Evolutionary conservation across 1,140 invertebrate species (phyloP).

Genomic region (Helicoverpa zea): DNA sequence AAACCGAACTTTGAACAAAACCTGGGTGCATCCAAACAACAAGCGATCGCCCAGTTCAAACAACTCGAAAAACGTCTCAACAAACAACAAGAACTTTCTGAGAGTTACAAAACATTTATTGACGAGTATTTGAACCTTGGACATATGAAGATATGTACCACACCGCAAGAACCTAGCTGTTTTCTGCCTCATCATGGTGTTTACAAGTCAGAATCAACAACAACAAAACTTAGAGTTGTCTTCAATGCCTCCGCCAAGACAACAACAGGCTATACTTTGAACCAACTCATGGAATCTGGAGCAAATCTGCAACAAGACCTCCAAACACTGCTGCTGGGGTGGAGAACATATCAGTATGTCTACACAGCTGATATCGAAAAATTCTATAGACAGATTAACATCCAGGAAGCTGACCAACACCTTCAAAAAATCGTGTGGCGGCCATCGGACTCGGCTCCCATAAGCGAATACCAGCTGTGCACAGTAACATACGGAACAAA

Average conservation of each 20-base stretch:
- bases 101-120: neutral
- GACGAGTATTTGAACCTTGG: neutral
- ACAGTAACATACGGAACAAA: neutral
- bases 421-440: slow-evolving; percentile 52
- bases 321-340: slow-evolving; percentile 41
- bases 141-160: slow-evolving; percentile 1
- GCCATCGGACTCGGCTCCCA: slow-evolving; percentile 8
- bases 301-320: slow-evolving; percentile 52
- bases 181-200: neutral
- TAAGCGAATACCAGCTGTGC: slow-evolving; percentile 24
- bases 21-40: neutral
- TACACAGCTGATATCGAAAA: slow-evolving; percentile 50
- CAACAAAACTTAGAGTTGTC: slow-evolving; percentile 42
- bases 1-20: neutral
- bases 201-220: neutral
- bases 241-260: slow-evolving; percentile 48
- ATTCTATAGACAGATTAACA: slow-evolving; percentile 43
- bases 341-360: slow-evolving; percentile 49
- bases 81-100: neutral
- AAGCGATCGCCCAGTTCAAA: slow-evolving; percentile 1
- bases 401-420: slow-evolving; percentile 41
- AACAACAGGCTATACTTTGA: slow-evolving; percentile 35
- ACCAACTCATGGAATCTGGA: slow-evolving; percentile 43
- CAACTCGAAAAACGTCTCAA: neutral
- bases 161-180: neutral